Conservation (phyloP, 2,797 vertebrate genomes). For the Morus bassanus region DNA sequence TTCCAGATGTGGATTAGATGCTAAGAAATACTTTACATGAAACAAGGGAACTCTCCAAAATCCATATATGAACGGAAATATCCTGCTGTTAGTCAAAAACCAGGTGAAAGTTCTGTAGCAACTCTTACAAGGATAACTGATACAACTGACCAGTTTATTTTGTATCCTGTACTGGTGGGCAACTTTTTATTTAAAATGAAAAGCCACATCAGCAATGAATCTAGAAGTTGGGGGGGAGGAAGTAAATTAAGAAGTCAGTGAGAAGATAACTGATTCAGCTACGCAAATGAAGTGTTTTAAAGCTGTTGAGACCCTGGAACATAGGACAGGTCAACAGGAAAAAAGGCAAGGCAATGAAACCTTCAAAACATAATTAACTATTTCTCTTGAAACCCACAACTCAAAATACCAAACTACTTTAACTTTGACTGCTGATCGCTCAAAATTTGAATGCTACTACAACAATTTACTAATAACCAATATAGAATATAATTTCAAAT, state of each 20-base stretch:
- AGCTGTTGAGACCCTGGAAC: background rate
- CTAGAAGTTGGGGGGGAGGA: background rate
- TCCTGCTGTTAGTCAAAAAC: background rate
- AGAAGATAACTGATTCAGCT: background rate
- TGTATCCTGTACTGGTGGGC: background rate
- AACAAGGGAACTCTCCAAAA: background rate
- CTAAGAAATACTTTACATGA: background rate
- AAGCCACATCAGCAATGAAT: background rate
- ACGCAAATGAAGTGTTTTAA: background rate
- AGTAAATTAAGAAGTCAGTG: background rate
- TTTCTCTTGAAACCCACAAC: background rate
- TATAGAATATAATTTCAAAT: background rate
- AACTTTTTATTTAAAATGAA: background rate
- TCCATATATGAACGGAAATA: background rate
- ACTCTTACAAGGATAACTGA: background rate
- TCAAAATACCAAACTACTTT: background rate
- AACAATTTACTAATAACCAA: background rate
- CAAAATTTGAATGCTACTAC: background rate
- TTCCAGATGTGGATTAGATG: background rate
- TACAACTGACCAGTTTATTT: background rate
- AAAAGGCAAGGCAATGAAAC: background rate
- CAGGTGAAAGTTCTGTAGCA: background rate
- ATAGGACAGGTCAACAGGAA: background rate
- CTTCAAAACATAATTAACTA: background rate
- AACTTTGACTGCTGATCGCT: background rate